Evolutionary conservation across 2,113 vertebrate species (phyloP).

Genomic region (Psilopsiagon aurifrons): DNA sequence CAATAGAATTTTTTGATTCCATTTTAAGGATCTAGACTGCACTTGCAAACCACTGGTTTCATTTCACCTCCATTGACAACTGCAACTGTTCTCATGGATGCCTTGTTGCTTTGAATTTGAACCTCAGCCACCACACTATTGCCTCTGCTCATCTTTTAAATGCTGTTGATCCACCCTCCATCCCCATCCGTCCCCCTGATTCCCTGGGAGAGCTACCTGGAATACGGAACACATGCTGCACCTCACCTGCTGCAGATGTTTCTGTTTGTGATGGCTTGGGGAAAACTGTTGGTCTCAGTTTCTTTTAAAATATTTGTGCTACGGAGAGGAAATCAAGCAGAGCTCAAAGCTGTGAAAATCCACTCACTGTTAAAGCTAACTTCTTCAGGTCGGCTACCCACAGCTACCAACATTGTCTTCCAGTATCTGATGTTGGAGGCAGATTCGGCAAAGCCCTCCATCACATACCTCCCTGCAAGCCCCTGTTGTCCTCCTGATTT

Average conservation of each 20-base stretch:
- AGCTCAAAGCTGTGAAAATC: not conserved
- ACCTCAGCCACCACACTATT: not conserved
- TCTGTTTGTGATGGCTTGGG: constrained; percentile 27
- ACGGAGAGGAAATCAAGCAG: not conserved
- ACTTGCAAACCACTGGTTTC: not conserved
- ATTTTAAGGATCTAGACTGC: not conserved
- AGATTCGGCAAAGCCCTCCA: not conserved
- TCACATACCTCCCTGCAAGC: accelerated
- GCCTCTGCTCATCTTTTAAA: not conserved
- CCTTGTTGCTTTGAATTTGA: not conserved
- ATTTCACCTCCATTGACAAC: not conserved
- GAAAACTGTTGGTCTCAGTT: constrained; percentile 1
- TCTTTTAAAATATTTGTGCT: constrained; percentile 37
- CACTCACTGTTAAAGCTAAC: not conserved
- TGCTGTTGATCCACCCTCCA: not conserved
- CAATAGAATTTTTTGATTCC: not conserved
- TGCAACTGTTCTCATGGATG: not conserved
- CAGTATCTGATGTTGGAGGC: not conserved
- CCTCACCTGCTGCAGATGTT: not conserved
- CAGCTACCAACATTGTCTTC: not conserved
- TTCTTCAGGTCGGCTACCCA: constrained; percentile 26
- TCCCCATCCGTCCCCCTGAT: too few relatives aligned
- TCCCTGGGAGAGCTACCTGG: not conserved
- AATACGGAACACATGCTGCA: not conserved
- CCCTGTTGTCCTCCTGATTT: not conserved